A percentile compares a stretch with the other conserved stretches of the same genome.
These are phyloP conservation scores for Macrobrachium rosenbergii DNA, from an alignment of 1,140 invertebrate genomes.

Conservation along the genomic window DNA sequence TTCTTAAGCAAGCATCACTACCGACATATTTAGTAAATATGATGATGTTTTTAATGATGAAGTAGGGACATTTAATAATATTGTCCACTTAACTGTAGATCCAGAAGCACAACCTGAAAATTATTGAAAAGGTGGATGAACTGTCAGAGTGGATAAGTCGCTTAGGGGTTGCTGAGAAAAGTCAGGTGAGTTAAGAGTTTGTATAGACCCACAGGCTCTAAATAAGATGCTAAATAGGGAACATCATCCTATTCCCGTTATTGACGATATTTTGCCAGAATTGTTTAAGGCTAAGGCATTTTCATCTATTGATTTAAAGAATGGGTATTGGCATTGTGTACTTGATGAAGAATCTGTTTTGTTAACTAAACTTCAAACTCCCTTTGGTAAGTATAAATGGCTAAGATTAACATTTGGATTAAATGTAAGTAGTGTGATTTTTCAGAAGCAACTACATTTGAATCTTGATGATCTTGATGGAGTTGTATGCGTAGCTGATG, in stretches of 20 bases:
- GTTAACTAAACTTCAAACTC: background rate
- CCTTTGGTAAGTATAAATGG: conserved; percentile 3
- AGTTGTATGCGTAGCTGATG: background rate
- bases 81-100: no score
- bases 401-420: conserved; percentile 5
- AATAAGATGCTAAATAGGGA: background rate
- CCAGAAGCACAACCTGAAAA: no score
- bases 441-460: background rate
- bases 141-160: background rate
- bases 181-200: background rate
- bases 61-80: no score
- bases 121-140: background rate
- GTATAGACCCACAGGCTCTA: background rate
- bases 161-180: background rate
- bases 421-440: background rate
- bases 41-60: no score
- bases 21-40: no score
- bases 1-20: no score
- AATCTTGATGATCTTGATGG: background rate
- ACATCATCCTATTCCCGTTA: background rate
- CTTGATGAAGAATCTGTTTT: background rate
- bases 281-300: background rate
- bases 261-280: background rate
- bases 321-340: background rate
- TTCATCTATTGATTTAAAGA: background rate